A percentile compares a stretch with the other conserved stretches of the same genome.
phyloP scores from a whole-genome alignment of 2,113 vertebrate species.

The Bubo scandiacus region DNA sequence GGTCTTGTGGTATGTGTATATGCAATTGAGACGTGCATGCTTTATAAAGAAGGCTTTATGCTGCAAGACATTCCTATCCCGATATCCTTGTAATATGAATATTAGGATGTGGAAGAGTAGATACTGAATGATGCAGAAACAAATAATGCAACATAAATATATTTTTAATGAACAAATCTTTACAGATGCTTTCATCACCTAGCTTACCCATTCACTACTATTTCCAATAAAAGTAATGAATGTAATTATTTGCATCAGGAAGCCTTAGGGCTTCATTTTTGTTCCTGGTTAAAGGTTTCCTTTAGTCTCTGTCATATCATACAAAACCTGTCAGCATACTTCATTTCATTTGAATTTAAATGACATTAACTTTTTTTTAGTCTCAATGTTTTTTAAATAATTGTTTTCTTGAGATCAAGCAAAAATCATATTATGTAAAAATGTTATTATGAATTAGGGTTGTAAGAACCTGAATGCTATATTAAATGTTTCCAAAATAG shows the following conservation, averaged over 20 bases:
- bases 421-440: background rate
- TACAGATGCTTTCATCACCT: background rate
- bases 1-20: too few relatives aligned
- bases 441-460: background rate
- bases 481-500: background rate
- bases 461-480: background rate
- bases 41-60: background rate
- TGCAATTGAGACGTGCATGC: rapidly evolving
- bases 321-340: background rate
- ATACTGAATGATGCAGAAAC: background rate
- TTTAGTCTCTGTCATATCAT: background rate
- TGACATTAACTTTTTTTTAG: background rate
- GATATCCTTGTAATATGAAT: background rate
- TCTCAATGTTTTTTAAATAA: background rate
- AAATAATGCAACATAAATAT: background rate
- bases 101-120: background rate
- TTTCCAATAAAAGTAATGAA: background rate
- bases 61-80: background rate
- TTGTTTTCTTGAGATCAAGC: background rate
- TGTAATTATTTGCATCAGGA: background rate
- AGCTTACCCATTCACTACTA: background rate
- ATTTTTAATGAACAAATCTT: background rate
- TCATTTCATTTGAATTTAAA: background rate
- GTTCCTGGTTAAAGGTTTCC: background rate
- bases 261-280: background rate